Evolutionary conservation across 2,797 vertebrate genomes (phyloP).

Genomic region (Cephalopachus bancanus): DNA sequence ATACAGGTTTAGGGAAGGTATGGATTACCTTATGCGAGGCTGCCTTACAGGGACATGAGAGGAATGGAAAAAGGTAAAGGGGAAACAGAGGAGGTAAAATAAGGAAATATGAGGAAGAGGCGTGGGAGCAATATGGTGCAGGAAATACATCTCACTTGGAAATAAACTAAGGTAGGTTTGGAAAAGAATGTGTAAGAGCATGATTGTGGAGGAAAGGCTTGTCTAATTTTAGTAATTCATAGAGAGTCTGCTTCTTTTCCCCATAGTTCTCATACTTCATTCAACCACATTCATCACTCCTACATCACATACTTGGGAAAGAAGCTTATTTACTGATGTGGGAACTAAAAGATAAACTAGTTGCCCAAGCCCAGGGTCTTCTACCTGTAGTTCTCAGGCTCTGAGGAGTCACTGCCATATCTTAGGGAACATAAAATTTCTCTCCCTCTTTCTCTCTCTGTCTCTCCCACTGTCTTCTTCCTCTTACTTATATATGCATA

Average conservation of each 20-base stretch:
- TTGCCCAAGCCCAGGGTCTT: not conserved
- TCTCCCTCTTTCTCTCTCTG: not conserved
- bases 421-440: not conserved
- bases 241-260: not conserved
- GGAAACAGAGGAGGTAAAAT: not conserved
- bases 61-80: not conserved
- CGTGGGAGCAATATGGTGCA: not conserved
- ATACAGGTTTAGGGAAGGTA: not conserved
- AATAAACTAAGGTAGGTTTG: not conserved
- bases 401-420: not conserved
- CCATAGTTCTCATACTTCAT: not conserved
- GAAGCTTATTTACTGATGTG: not conserved
- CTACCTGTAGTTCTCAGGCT: not conserved
- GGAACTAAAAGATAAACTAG: not conserved
- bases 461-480: no score
- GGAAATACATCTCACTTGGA: not conserved
- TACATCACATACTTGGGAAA: not conserved
- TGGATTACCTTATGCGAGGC: not conserved
- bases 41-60: not conserved
- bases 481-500: not conserved
- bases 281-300: not conserved
- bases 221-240: not conserved
- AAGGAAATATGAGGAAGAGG: not conserved
- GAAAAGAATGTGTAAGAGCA: not conserved
- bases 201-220: not conserved